Evolutionary conservation across 2,888 invertebrate species (phyloP).

Genomic region (Leptinotarsa rubiginosa): DNA sequence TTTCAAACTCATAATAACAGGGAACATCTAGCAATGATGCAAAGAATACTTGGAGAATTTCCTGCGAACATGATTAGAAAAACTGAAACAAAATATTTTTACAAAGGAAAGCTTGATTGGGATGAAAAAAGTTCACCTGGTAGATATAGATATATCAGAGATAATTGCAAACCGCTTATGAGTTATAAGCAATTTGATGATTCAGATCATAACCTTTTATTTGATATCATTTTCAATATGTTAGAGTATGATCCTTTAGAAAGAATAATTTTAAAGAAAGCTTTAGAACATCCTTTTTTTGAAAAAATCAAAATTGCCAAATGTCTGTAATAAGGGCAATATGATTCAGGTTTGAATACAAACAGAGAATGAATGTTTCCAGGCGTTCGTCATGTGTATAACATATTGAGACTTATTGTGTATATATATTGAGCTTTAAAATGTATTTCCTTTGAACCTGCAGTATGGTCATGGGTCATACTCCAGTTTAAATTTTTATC

Average conservation of each 20-base stretch:
- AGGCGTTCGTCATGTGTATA: too few relatives aligned
- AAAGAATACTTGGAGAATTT: constrained; percentile 95
- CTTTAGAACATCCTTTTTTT: constrained; percentile 94
- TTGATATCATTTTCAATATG: constrained; percentile 95
- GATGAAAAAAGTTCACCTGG: constrained; percentile 96
- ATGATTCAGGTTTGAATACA: neutral
- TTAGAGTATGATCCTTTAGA: constrained; percentile 95
- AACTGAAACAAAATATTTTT: constrained; percentile 98
- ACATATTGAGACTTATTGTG: too few relatives aligned
- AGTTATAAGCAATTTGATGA: constrained; percentile 90
- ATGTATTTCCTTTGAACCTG: too few relatives aligned
- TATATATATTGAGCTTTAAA: too few relatives aligned
- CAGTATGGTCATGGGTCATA: too few relatives aligned
- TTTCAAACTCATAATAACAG: constrained; percentile 99
- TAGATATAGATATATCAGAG: constrained; percentile 97
- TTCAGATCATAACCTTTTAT: constrained; percentile 91
- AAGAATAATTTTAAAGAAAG: constrained; percentile 88
- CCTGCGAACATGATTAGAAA: constrained; percentile 92
- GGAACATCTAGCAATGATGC: constrained; percentile 99
- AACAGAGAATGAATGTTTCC: too few relatives aligned
- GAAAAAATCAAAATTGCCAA: constrained; percentile 71
- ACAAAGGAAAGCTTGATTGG: constrained; percentile 98
- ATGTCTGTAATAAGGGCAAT: neutral
- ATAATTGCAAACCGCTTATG: constrained; percentile 95
- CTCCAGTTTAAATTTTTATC: too few relatives aligned